These are phyloP conservation scores for Erpobdella octoculata DNA, from an alignment of 2,888 invertebrate genomes.

Conservation along the genomic window DNA sequence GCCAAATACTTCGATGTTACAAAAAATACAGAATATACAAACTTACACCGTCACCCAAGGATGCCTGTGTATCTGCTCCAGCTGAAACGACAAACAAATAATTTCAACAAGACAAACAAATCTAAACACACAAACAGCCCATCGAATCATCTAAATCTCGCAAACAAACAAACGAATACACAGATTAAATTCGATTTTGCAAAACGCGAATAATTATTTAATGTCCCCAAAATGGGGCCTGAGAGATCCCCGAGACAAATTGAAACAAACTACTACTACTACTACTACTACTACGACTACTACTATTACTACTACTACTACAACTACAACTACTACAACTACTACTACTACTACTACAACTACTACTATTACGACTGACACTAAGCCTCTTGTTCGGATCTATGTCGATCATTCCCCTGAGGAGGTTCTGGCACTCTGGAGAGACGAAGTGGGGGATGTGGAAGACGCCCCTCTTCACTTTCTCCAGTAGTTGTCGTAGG, in stretches of 20 bases:
- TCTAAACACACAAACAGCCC: too few relatives aligned
- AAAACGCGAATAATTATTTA: too few relatives aligned
- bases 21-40: not conserved
- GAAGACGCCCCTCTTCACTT: slow-evolving; percentile 96
- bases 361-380: slow-evolving; percentile 64
- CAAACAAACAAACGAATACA: too few relatives aligned
- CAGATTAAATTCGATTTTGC: too few relatives aligned
- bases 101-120: not conserved
- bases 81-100: slow-evolving; percentile 56
- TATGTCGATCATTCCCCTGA: slow-evolving; percentile 97
- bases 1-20: not conserved
- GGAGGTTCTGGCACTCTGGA: slow-evolving; percentile 91
- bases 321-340: too few relatives aligned
- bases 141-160: too few relatives aligned
- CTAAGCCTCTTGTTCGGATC: slow-evolving; percentile 91
- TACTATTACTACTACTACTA: too few relatives aligned
- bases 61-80: slow-evolving; percentile 91
- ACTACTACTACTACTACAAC: too few relatives aligned
- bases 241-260: too few relatives aligned
- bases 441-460: slow-evolving; percentile 99
- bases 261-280: too few relatives aligned
- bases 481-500: slow-evolving; percentile 89
- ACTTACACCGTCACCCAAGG: slow-evolving; percentile 85
- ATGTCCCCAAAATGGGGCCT: too few relatives aligned
- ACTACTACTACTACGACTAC: too few relatives aligned